A percentile compares a stretch with the other conserved stretches of the same genome.
phyloP scores from a whole-genome alignment of 1,140 invertebrate species.

The Metaphire vulgaris region DNA sequence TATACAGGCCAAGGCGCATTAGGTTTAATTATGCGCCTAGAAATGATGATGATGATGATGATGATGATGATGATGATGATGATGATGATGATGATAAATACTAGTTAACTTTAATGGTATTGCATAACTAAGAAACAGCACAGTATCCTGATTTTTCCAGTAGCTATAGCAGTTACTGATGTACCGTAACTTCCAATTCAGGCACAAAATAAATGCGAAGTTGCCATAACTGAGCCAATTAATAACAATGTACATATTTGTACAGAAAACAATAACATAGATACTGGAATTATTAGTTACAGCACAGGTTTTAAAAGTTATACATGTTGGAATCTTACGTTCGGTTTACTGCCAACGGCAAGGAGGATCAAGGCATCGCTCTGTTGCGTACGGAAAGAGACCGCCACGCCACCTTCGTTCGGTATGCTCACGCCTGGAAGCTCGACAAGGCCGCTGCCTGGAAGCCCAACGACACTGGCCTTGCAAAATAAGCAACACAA shows the following conservation, averaged over 20 bases:
- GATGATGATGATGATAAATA: too few species aligned
- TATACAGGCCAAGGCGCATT: too few species aligned
- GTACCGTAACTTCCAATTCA: too few species aligned
- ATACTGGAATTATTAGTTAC: neutral
- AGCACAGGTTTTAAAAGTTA: neutral
- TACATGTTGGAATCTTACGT: conserved; percentile 19
- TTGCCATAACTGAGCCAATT: too few species aligned
- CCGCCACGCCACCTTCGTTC: conserved; percentile 60
- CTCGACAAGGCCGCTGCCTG: conserved; percentile 71
- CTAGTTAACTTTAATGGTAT: too few species aligned
- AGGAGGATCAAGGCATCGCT: conserved; percentile 66
- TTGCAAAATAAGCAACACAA: conserved; percentile 51
- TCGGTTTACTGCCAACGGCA: neutral
- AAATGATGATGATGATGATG: too few species aligned
- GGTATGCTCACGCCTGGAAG: conserved; percentile 60
- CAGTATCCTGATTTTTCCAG: too few species aligned
- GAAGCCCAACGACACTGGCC: conserved; percentile 62
- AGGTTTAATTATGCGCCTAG: too few species aligned
- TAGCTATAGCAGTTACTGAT: too few species aligned
- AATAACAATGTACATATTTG: neutral
- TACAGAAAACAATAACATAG: neutral
- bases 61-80: too few species aligned
- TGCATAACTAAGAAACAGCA: too few species aligned
- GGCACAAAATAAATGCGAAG: too few species aligned
- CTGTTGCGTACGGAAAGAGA: conserved; percentile 70